Evolutionary conservation across 92 coral and sea anemone species (phyloP).

Genomic region (Bergia sp.): DNA sequence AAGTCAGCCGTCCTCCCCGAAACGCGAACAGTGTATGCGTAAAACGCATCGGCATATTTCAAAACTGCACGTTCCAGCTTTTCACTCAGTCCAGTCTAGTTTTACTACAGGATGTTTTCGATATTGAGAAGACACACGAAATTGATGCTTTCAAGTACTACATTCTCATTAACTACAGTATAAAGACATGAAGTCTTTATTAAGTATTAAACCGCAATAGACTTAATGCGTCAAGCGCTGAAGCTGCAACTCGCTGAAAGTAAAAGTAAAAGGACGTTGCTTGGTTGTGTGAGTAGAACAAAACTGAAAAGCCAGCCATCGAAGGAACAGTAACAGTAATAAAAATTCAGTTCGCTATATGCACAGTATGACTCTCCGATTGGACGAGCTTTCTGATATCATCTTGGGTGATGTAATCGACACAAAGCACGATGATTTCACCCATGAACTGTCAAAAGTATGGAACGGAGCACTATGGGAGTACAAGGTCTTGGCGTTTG

Average conservation of each 20-base stretch:
- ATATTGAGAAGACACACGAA: too few species aligned
- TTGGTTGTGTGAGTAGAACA: not conserved
- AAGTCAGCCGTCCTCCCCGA: too few species aligned
- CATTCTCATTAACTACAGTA: too few species aligned
- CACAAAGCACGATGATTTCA: conserved; percentile 1
- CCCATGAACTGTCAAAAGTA: conserved; percentile 1
- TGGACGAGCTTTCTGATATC: conserved; percentile 5
- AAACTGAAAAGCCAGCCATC: not conserved
- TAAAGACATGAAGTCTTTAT: too few species aligned
- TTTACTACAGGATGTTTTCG: too few species aligned
- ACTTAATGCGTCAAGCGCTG: not conserved
- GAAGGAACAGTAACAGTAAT: not conserved
- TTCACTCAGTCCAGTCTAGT: too few species aligned
- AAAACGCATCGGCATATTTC: too few species aligned
- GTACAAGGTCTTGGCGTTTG: conserved; percentile 28
- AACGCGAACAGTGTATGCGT: too few species aligned
- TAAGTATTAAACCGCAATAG: not conserved
- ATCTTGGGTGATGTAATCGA: conserved; percentile 22
- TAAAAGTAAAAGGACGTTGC: not conserved
- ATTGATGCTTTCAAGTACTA: too few species aligned
- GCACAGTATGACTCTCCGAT: not conserved
- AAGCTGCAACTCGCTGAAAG: not conserved
- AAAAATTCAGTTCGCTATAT: not conserved
- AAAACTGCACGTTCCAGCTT: too few species aligned
- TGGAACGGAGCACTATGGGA: conserved; percentile 24